These are phyloP conservation scores for Caloenas nicobarica DNA, from an alignment of 2,113 vertebrate genomes.

Conservation along the genomic window DNA sequence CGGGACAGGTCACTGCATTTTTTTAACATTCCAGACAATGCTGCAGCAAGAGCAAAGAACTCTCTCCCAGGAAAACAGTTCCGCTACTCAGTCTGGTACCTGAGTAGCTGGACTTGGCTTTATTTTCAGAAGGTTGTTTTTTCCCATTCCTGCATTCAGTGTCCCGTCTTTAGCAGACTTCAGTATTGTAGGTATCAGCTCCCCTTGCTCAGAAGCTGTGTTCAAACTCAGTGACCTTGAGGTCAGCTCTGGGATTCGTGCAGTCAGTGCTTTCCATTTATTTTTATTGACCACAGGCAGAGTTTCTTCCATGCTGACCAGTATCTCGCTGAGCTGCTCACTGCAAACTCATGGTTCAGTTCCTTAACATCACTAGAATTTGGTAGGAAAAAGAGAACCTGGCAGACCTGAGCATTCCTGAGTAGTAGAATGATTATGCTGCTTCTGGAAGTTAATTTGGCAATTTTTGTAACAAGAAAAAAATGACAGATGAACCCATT, in stretches of 20 bases:
- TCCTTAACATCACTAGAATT: background rate
- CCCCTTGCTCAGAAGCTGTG: background rate
- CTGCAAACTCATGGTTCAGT: background rate
- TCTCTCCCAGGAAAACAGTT: background rate
- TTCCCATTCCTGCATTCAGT: background rate
- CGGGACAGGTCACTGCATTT: background rate
- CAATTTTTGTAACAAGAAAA: slow-evolving; percentile 1
- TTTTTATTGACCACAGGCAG: background rate
- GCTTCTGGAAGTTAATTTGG: background rate
- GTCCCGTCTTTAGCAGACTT: background rate
- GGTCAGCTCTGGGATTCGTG: background rate
- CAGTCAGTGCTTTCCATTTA: background rate
- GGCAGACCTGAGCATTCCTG: background rate
- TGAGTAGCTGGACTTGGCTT: background rate
- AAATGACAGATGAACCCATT: background rate
- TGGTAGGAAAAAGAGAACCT: background rate
- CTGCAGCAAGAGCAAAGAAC: background rate
- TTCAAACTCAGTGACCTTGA: background rate
- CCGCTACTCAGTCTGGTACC: background rate
- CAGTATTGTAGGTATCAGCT: background rate
- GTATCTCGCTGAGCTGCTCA: background rate
- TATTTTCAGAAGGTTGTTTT: background rate
- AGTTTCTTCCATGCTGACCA: background rate
- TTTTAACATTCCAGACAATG: background rate
- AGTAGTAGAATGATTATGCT: background rate